Evolutionary conservation across 2,113 vertebrate genomes (phyloP).

Genomic region (Clarias magur): DNA sequence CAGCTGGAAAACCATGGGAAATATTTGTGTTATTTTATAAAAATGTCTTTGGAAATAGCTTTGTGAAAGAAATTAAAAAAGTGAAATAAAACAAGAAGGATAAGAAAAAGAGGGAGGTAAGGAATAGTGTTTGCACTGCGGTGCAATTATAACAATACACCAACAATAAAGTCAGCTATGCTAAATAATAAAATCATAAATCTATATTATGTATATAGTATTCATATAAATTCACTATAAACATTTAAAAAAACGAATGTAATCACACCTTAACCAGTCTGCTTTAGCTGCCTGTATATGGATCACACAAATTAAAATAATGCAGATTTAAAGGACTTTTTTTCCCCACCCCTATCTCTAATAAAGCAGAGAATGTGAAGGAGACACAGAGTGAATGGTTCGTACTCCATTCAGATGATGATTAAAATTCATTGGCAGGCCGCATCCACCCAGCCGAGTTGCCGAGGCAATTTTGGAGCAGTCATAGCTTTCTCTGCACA

Average conservation of each 20-base stretch:
- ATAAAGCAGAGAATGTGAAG: not conserved
- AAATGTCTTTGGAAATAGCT: not conserved
- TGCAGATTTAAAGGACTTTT: slow-evolving; percentile 36
- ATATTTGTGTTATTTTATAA: not conserved
- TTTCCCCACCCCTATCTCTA: not conserved
- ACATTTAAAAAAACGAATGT: not conserved
- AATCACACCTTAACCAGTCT: slow-evolving; percentile 27
- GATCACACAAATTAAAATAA: slow-evolving; percentile 36
- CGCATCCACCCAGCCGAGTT: slow-evolving; percentile 60
- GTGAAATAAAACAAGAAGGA: not conserved
- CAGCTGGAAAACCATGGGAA: not conserved
- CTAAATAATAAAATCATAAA: not conserved
- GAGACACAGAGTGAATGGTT: slow-evolving; percentile 31
- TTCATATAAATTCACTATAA: not conserved
- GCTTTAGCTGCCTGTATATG: not conserved
- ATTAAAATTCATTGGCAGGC: slow-evolving; percentile 96
- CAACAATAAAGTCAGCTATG: not conserved
- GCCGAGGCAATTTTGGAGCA: slow-evolving; percentile 88
- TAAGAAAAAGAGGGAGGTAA: not conserved
- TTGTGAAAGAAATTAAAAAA: not conserved
- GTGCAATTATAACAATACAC: not conserved
- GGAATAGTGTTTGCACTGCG: too few species aligned
- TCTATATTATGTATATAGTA: not conserved
- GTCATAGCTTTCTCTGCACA: slow-evolving; percentile 95
- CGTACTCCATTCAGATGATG: slow-evolving; percentile 88